Percentiles rank a stretch among this genome's conserved stretches.
phyloP scores from a whole-genome alignment of 53 echinoderm and acorn worm genomes.

The Zoroaster sp. region DNA sequence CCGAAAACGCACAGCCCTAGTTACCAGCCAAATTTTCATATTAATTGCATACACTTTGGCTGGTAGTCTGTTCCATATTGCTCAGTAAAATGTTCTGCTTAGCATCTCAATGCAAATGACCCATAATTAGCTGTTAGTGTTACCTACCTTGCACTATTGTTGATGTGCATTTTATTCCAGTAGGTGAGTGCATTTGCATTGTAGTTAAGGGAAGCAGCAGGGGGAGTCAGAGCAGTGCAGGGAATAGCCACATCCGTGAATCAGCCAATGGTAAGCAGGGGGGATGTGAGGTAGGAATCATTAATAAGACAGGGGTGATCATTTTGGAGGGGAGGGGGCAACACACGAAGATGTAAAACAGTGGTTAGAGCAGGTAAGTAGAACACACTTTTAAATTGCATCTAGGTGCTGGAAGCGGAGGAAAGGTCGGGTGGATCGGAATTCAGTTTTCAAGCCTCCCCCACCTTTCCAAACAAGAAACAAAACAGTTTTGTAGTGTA shows the following conservation, averaged over 20 bases:
- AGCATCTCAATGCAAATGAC: too few species aligned
- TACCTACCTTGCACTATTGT: slow-evolving; percentile 71
- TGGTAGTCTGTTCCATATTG: too few species aligned
- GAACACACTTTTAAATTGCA: background rate
- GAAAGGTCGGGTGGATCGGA: too few species aligned
- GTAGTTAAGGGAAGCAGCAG: slow-evolving; percentile 48
- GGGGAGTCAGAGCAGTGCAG: slow-evolving; percentile 53
- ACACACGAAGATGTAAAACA: background rate
- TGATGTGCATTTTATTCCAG: slow-evolving; percentile 39
- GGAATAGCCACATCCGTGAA: slow-evolving; percentile 60
- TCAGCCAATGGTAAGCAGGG: slow-evolving; percentile 48
- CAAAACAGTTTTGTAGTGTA: too few species aligned
- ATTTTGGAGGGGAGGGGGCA: background rate
- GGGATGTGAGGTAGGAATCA: slow-evolving; percentile 29
- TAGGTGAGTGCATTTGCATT: slow-evolving; percentile 34
- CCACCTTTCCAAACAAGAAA: too few species aligned
- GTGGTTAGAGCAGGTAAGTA: background rate
- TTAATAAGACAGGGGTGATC: slow-evolving; percentile 38
- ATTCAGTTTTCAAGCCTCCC: too few species aligned
- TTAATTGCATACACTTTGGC: too few species aligned
- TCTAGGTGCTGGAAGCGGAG: background rate
- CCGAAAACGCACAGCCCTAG: too few species aligned
- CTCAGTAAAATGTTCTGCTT: too few species aligned
- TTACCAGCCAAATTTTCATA: too few species aligned
- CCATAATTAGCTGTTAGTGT: too few species aligned